Conservation (phyloP, 2,797 vertebrate genomes). For the Percopsis omiscomaycus region DNA sequence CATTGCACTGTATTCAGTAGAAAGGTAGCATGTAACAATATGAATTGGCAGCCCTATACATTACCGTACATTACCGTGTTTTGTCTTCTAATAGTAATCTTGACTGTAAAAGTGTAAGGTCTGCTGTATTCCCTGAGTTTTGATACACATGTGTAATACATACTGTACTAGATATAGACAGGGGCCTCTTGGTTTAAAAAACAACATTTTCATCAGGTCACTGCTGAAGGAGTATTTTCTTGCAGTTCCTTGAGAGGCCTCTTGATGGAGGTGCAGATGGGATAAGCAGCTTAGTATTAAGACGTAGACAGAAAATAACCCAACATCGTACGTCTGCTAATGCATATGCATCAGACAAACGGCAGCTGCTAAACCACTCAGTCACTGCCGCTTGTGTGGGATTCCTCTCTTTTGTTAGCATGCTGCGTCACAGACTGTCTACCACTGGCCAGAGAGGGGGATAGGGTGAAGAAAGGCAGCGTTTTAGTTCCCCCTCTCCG, state of each 20-base stretch:
- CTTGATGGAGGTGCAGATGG: constrained; percentile 61
- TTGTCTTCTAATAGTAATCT: too few relatives aligned
- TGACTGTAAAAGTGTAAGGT: too few relatives aligned
- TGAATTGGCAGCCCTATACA: too few relatives aligned
- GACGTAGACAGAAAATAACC: constrained; percentile 46
- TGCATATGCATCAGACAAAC: background rate
- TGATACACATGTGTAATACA: too few relatives aligned
- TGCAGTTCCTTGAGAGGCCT: constrained; percentile 47
- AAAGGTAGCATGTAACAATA: too few relatives aligned
- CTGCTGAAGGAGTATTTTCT: background rate
- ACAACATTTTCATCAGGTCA: too few relatives aligned
- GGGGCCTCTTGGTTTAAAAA: too few relatives aligned
- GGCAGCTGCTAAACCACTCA: background rate
- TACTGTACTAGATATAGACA: too few relatives aligned
- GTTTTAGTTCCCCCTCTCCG: constrained; percentile 9
- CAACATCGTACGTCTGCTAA: constrained; percentile 22
- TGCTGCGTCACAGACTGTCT: constrained; percentile 28
- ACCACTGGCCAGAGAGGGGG: constrained; percentile 6
- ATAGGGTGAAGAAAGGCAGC: background rate
- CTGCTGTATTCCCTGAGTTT: too few relatives aligned
- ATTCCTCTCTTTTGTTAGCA: constrained; percentile 40
- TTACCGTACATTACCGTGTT: too few relatives aligned
- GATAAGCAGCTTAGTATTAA: constrained; percentile 40
- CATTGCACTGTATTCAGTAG: too few relatives aligned
- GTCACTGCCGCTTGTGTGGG: constrained; percentile 20